Percentiles rank a stretch among this genome's conserved stretches.
phyloP scores from a whole-genome alignment of 2,888 invertebrate genomes.

The Rhingia campestris region DNA sequence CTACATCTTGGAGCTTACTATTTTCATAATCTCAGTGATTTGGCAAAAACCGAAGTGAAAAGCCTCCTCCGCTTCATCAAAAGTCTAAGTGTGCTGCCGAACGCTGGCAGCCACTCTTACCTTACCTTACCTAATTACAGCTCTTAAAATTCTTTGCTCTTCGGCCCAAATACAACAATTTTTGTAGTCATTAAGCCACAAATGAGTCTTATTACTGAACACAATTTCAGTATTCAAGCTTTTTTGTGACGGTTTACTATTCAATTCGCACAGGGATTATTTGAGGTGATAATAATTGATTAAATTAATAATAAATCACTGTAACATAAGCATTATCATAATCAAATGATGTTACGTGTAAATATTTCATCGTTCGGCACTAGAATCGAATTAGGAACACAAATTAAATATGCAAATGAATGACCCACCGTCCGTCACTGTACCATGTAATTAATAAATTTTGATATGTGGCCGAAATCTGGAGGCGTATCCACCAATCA shows the following conservation, averaged over 20 bases:
- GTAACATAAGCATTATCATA: background rate
- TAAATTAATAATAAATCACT: constrained; percentile 3
- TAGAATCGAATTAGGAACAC: constrained; percentile 58
- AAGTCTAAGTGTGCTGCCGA: too few species aligned
- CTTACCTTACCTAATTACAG: too few species aligned
- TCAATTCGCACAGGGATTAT: background rate
- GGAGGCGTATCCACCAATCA: constrained; percentile 57
- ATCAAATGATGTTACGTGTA: constrained; percentile 8
- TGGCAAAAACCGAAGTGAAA: too few species aligned
- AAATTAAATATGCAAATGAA: constrained; percentile 67
- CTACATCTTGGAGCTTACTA: too few species aligned
- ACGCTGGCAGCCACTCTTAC: too few species aligned
- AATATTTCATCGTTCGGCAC: constrained; percentile 28
- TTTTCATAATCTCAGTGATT: too few species aligned
- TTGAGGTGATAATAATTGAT: background rate
- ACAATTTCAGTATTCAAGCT: background rate
- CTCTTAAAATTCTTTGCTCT: too few species aligned
- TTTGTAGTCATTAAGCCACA: too few species aligned
- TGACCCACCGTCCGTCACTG: constrained; percentile 65
- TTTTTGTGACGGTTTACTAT: background rate
- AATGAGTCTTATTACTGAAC: too few species aligned
- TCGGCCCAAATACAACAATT: too few species aligned
- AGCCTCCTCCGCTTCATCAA: too few species aligned
- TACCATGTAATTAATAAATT: constrained; percentile 61
- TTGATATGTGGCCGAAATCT: constrained; percentile 61